A percentile compares a stretch with the other conserved stretches of the same genome.
Conservation (phyloP, 2,113 vertebrate genomes). For the Sylvietta virens region DNA sequence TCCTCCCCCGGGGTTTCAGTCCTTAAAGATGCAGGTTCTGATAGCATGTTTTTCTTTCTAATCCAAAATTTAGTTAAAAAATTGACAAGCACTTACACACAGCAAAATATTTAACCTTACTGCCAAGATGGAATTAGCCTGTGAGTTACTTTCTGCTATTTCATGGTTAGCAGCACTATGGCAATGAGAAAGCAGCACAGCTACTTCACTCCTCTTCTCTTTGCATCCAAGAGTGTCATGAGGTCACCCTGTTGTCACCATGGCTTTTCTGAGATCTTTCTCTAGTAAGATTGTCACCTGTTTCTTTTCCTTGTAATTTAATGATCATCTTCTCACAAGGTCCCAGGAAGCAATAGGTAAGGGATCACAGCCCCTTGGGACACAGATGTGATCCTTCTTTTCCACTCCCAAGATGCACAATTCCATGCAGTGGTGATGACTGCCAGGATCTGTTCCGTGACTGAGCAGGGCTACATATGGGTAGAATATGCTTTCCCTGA, state of each 20-base stretch:
- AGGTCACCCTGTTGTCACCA: neutral
- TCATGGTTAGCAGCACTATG: neutral
- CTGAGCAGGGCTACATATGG: neutral
- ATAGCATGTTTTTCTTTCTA: conserved; percentile 62
- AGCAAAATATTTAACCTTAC: conserved; percentile 60
- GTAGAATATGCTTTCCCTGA: neutral
- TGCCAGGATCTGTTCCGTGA: neutral
- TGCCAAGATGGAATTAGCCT: conserved; percentile 42
- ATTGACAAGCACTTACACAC: conserved; percentile 39
- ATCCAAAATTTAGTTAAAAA: conserved; percentile 57
- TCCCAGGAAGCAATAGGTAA: neutral
- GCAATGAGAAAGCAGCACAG: neutral
- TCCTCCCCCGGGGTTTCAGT: conserved; percentile 65
- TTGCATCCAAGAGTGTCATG: neutral
- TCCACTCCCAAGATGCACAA: neutral
- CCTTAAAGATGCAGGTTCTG: conserved; percentile 67
- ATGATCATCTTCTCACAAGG: neutral
- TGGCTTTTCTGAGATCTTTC: neutral
- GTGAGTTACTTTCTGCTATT: conserved; percentile 16
- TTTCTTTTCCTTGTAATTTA: neutral
- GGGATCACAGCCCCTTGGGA: neutral
- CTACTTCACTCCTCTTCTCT: neutral
- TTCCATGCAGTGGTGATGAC: neutral
- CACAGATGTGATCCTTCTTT: neutral
- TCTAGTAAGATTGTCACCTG: neutral